These are phyloP conservation scores for Drosophila sturtevanti DNA, from an alignment of 1,140 invertebrate genomes.

Conservation along the genomic window DNA sequence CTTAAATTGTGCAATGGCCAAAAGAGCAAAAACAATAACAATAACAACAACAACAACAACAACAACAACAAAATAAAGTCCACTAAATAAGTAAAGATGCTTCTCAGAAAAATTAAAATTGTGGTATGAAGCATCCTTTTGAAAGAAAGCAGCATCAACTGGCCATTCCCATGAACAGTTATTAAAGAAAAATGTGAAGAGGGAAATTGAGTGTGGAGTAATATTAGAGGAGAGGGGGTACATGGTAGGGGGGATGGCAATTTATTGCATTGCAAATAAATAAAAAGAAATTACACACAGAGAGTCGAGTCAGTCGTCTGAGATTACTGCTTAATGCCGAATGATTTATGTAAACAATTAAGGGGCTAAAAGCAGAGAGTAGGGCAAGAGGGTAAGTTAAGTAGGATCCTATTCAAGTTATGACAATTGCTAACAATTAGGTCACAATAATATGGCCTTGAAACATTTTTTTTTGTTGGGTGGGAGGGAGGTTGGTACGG, in stretches of 20 bases:
- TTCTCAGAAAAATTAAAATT: conserved; percentile 63
- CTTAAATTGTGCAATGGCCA: conserved; percentile 59
- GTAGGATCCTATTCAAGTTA: not conserved
- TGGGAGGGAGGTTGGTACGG: no score
- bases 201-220: conserved; percentile 66
- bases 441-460: conserved; percentile 66
- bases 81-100: conserved; percentile 12
- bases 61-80: conserved; percentile 35
- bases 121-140: conserved; percentile 28
- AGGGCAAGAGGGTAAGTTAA: not conserved
- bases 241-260: conserved; percentile 13
- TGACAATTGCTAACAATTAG: conserved; percentile 53
- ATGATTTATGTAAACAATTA: conserved; percentile 58
- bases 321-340: conserved; percentile 12
- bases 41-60: conserved; percentile 46
- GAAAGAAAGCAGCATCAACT: conserved; percentile 18
- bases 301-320: no score
- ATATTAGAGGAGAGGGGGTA: conserved; percentile 27
- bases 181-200: conserved; percentile 37
- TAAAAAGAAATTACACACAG: conserved; percentile 48
- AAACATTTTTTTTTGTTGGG: conserved; percentile 12
- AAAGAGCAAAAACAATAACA: conserved; percentile 38
- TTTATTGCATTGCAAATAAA: conserved; percentile 73
- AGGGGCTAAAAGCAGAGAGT: not conserved
- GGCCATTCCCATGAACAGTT: conserved; percentile 20